Base-by-base conservation (phyloP, 2,888 invertebrate genomes). In the Sinotaia quadrata region DNA sequence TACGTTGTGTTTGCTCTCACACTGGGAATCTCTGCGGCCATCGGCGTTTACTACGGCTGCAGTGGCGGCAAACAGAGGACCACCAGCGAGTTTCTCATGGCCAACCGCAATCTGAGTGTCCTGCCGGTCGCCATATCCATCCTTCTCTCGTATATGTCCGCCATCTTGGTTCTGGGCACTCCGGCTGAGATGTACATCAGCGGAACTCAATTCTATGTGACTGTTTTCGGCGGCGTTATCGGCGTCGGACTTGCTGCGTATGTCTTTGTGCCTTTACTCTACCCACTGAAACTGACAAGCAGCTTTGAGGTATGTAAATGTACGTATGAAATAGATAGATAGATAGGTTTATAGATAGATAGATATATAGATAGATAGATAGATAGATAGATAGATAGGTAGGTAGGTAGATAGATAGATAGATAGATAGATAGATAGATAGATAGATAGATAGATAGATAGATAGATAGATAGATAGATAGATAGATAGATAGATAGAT, bases 211-310 rank as follows among this genome's bases (percentile, higher is more conserved):
- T 83, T 81, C 68, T 81, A 79, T 80, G 72, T 83, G 33, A 75
- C 75, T 8, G 77, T 78, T 10, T 79, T 77, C 56, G 78, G 81
- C 8, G 78, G 79, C 8, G 61, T 82, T 2, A 33, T 80, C 21
- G 80, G 81, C 1, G 81, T 82, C 2, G 27, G 82, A 5, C 74
- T 81, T 1, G 84, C 82, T 0, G 81, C 82, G 5, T 68, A 74
- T 21, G 57, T 83, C 12, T 83, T 83, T 56, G 83, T 82, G n/a
- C 84, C 84, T 0, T 71, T 84, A 68, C 81, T 84, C 59, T 78
- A 78, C 57, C 73, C 73, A 24, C 51, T 84, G 44, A 81, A 81
- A 62, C 68, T 84, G 29, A 76, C 82, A 58, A 83, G 81, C 68
- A 83, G 82, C 0, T 83, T 79, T 68, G 79, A 84, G 78, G 83